A percentile compares a stretch with the other conserved stretches of the same genome.
Conservation (phyloP, 2,113 vertebrate species). For the Petrocephalus microphthalmus region DNA sequence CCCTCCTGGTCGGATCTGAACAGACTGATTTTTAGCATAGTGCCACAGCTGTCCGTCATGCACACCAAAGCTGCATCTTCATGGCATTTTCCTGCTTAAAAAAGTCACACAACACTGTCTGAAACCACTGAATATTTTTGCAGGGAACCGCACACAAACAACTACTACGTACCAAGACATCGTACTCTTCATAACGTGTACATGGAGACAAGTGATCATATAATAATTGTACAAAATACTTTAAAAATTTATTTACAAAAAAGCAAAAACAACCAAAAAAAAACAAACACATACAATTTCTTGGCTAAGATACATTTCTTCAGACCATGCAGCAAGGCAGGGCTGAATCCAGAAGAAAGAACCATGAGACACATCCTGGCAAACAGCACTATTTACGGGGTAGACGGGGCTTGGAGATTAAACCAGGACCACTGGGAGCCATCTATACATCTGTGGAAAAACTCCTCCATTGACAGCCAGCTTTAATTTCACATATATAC, state of each 20-base stretch:
- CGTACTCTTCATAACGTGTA: background rate
- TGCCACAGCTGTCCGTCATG: background rate
- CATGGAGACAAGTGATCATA: background rate
- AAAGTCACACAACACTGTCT: background rate
- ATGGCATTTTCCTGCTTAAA: background rate
- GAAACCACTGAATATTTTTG: background rate
- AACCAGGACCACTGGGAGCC: background rate
- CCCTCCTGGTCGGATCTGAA: background rate
- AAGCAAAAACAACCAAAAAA: background rate
- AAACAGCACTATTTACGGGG: conserved; percentile 12
- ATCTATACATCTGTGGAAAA: background rate
- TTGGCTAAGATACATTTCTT: background rate
- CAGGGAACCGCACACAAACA: background rate
- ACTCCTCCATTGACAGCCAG: background rate
- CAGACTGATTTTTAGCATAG: background rate
- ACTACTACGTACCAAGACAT: background rate
- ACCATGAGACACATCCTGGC: background rate
- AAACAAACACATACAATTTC: background rate
- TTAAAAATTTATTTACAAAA: conserved; percentile 33
- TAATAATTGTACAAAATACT: conserved; percentile 22
- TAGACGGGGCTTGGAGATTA: background rate
- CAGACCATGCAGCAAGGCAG: background rate
- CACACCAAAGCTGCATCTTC: background rate
- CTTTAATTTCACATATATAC: conserved; percentile 3
- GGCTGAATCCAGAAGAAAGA: background rate